Evolutionary conservation across 2,888 invertebrate species (phyloP).

Genomic region (Quadroppia sp.): DNA sequence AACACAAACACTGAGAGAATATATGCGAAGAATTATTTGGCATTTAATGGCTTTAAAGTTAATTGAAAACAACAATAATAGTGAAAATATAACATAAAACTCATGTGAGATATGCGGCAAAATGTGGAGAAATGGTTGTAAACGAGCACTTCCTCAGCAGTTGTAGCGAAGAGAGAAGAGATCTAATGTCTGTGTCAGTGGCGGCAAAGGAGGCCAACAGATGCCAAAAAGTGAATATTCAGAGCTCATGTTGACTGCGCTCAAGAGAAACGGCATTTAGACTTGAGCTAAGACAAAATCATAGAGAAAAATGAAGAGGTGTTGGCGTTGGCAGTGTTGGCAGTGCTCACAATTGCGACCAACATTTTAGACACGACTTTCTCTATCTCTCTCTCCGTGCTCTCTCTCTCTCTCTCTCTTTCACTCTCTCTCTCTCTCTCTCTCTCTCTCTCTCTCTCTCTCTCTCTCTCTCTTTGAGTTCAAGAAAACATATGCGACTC

Average conservation of each 20-base stretch:
- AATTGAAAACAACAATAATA: slow-evolving; percentile 23
- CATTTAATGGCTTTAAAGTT: slow-evolving; percentile 10
- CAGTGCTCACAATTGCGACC: not conserved
- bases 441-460: too few relatives aligned
- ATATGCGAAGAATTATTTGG: not conserved
- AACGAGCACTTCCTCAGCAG: not conserved
- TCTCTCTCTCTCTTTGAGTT: slow-evolving; percentile 1
- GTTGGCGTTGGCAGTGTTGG: too few relatives aligned
- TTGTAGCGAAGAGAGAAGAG: not conserved
- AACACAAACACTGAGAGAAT: not conserved
- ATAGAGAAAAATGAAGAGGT: not conserved
- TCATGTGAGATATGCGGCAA: slow-evolving; percentile 22
- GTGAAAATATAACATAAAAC: slow-evolving; percentile 21
- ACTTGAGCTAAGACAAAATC: slow-evolving; percentile 10
- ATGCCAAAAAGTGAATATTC: slow-evolving; percentile 10
- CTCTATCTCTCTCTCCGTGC: too few relatives aligned
- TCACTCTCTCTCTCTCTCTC: too few relatives aligned
- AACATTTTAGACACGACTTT: not conserved
- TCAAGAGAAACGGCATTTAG: not conserved
- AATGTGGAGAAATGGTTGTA: slow-evolving; percentile 22
- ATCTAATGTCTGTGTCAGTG: not conserved
- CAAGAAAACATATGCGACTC: slow-evolving; percentile 12
- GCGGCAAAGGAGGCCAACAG: slow-evolving; percentile 24
- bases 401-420: too few relatives aligned
- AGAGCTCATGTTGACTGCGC: not conserved